Conservation (phyloP, 1,140 invertebrate genomes). For the Samia ricini region DNA sequence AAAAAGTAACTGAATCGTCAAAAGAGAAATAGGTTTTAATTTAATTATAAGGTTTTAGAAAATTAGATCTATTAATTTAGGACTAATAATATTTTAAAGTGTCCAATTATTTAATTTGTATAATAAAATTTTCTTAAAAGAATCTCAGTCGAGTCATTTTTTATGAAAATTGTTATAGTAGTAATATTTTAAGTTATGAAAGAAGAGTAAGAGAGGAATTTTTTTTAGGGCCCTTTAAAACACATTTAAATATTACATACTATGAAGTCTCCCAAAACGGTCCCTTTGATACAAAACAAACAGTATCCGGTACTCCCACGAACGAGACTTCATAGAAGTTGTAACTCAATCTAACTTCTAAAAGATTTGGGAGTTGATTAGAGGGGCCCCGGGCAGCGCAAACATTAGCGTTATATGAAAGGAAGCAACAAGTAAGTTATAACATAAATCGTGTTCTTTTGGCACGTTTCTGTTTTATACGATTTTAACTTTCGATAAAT, state of each 20-base stretch:
- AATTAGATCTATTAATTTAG: too few relatives aligned
- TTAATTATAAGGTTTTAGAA: too few relatives aligned
- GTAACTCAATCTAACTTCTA: conserved; percentile 35
- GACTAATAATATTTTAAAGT: too few relatives aligned
- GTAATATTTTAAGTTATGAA: background rate
- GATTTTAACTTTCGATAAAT: conserved; percentile 17
- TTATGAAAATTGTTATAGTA: too few relatives aligned
- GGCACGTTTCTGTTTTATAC: conserved; percentile 7
- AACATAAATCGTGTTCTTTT: conserved; percentile 24
- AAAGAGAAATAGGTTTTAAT: too few relatives aligned
- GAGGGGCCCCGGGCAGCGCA: conserved; percentile 17
- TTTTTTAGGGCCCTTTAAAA: background rate
- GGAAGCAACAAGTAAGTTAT: conserved; percentile 29
- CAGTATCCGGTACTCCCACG: background rate
- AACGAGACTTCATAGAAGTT: conserved; percentile 20
- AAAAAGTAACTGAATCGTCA: too few relatives aligned
- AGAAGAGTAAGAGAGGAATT: background rate
- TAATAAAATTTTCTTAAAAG: too few relatives aligned
- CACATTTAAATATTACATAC: background rate
- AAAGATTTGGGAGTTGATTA: conserved; percentile 35
- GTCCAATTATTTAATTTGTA: too few relatives aligned
- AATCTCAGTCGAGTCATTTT: too few relatives aligned
- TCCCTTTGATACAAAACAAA: conserved; percentile 15
- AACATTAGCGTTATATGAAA: conserved; percentile 23
- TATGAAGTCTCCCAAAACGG: conserved; percentile 9